phyloP scores from a whole-genome alignment of 2,888 invertebrate species.

The Abrostola tripartita region DNA sequence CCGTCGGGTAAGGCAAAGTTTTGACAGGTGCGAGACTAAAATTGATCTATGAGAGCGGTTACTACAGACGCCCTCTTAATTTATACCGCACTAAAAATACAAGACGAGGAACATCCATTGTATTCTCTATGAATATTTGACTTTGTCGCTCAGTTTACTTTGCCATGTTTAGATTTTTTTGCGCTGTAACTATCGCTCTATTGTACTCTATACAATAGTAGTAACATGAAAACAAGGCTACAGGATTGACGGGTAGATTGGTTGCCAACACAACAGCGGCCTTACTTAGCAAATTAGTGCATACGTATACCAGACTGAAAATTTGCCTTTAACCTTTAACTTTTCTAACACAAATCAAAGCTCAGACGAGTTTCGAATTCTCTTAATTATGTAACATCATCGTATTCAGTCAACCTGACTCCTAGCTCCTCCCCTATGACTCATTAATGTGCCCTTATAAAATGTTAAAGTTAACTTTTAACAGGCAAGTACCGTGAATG shows the following conservation, averaged over 20 bases:
- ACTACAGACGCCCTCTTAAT: slow-evolving; percentile 30
- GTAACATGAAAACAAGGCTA: background rate
- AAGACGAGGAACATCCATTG: slow-evolving; percentile 34
- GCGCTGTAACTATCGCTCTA: background rate
- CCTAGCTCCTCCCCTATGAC: background rate
- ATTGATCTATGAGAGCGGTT: slow-evolving; percentile 47
- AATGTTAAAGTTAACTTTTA: background rate
- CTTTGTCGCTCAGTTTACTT: slow-evolving; percentile 3
- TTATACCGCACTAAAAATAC: slow-evolving; percentile 48
- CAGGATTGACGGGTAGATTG: slow-evolving; percentile 10
- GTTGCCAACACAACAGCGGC: slow-evolving; percentile 6
- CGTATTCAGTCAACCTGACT: slow-evolving; percentile 1
- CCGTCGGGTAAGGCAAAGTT: slow-evolving; percentile 44
- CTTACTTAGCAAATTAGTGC: slow-evolving; percentile 16
- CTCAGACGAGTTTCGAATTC: background rate
- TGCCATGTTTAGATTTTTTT: slow-evolving; percentile 3
- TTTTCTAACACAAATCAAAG: background rate
- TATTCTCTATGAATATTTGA: slow-evolving; percentile 32
- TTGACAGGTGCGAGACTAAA: slow-evolving; percentile 52
- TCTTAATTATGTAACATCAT: slow-evolving; percentile 1
- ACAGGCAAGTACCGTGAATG: background rate
- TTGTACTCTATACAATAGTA: background rate
- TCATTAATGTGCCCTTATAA: slow-evolving; percentile 4
- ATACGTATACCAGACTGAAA: slow-evolving; percentile 11
- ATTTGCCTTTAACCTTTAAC: too few species aligned